Percentiles rank a stretch among this genome's conserved stretches.
Conservation (phyloP, 2,888 invertebrate genomes). For the Eumerus sabulonum region DNA sequence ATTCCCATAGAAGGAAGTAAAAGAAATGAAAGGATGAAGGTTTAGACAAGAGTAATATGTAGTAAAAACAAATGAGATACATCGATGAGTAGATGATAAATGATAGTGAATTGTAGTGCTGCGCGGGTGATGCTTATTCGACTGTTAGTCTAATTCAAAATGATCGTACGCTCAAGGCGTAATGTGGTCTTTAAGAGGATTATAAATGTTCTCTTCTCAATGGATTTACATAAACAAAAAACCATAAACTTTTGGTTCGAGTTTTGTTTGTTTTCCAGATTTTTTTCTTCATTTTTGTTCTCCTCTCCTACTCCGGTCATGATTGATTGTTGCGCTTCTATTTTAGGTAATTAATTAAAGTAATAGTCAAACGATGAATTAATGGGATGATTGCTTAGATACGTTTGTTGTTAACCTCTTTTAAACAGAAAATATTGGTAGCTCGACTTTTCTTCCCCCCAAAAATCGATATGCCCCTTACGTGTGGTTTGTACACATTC, state of each 20-base stretch:
- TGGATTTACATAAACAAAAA: slow-evolving; percentile 43
- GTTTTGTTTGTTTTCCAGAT: too few relatives aligned
- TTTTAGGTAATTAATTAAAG: slow-evolving; percentile 43
- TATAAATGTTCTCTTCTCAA: slow-evolving; percentile 46
- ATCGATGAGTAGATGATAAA: slow-evolving; percentile 57
- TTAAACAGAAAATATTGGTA: neutral
- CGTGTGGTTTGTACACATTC: too few relatives aligned
- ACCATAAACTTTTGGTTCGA: slow-evolving; percentile 22
- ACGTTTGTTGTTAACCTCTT: too few relatives aligned
- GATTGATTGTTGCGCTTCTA: slow-evolving; percentile 44
- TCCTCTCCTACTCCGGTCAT: slow-evolving; percentile 28
- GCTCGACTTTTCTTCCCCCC: neutral
- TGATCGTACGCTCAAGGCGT: slow-evolving; percentile 28
- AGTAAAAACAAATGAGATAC: slow-evolving; percentile 30
- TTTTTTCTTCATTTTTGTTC: slow-evolving; percentile 43
- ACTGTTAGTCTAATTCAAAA: slow-evolving; percentile 43
- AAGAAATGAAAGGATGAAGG: too few relatives aligned
- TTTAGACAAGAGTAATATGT: too few relatives aligned
- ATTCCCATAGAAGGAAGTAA: too few relatives aligned
- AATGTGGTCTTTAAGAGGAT: slow-evolving; percentile 53
- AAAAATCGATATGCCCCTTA: too few relatives aligned
- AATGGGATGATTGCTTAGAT: too few relatives aligned
- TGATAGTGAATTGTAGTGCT: slow-evolving; percentile 30
- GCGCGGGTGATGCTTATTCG: slow-evolving; percentile 57
- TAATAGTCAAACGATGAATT: too few relatives aligned